A percentile compares a stretch with the other conserved stretches of the same genome.
Evolutionary conservation across 2,113 vertebrate species (phyloP).

Genomic region (Mustela lutreola): DNA sequence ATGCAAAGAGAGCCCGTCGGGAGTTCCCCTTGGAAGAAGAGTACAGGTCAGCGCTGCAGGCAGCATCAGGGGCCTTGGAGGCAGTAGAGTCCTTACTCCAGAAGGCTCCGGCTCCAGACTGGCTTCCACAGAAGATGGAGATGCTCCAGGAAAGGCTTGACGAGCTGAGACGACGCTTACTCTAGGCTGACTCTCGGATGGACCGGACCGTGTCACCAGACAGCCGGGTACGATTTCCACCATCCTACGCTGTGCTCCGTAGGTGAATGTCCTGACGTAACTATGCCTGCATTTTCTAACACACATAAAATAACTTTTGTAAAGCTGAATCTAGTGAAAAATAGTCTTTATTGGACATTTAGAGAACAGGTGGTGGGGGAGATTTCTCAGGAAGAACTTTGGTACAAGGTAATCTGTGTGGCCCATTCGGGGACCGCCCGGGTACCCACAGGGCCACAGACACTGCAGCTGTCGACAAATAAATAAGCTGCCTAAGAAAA

Average conservation of each 20-base stretch:
- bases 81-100: constrained; percentile 86
- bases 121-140: constrained; percentile 89
- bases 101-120: constrained; percentile 86
- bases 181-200: fast-evolving
- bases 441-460: constrained; percentile 10
- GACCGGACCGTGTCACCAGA: too few species aligned
- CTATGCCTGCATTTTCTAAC: constrained; percentile 1
- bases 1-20: constrained; percentile 90
- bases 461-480: constrained; percentile 80
- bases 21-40: constrained; percentile 88
- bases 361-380: constrained; percentile 50
- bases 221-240: background rate
- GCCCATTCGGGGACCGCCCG: constrained; percentile 23
- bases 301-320: constrained; percentile 64
- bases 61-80: constrained; percentile 88
- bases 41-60: constrained; percentile 88
- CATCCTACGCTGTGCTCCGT: background rate
- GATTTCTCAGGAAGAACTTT: constrained; percentile 77
- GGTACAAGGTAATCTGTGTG: constrained; percentile 64
- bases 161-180: constrained; percentile 47
- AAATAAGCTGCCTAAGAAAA: constrained; percentile 79
- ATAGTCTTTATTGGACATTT: constrained; percentile 86
- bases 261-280: background rate
- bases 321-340: constrained; percentile 83
- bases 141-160: constrained; percentile 87